Conservation (phyloP, 2,113 vertebrate species). For the Gambusia holbrooki region DNA sequence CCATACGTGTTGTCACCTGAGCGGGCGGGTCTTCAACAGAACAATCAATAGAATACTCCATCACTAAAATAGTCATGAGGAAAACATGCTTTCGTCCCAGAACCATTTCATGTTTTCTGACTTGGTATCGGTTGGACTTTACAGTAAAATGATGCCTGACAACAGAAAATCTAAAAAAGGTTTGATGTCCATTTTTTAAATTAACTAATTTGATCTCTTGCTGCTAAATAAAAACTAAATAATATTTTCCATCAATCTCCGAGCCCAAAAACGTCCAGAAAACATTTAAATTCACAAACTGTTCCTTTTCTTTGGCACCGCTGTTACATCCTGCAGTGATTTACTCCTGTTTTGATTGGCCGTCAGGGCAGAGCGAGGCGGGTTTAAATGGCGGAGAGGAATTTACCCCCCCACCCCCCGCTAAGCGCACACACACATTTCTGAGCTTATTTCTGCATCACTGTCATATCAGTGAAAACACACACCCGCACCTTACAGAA, state of each 20-base stretch:
- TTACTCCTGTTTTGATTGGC: conserved; percentile 71
- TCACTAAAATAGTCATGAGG: too few relatives aligned
- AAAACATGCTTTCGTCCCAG: conserved; percentile 12
- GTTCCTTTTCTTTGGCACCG: conserved; percentile 38
- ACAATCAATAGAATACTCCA: too few relatives aligned
- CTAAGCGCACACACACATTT: conserved; percentile 17
- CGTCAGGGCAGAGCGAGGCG: conserved; percentile 34
- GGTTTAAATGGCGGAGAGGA: conserved; percentile 65
- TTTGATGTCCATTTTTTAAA: not conserved
- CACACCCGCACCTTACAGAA: conserved; percentile 27
- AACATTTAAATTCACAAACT: conserved; percentile 19
- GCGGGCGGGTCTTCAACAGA: too few relatives aligned
- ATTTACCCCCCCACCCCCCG: conserved; percentile 32
- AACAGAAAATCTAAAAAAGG: conserved; percentile 1
- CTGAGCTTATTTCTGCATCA: conserved; percentile 45
- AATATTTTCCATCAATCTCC: conserved; percentile 10
- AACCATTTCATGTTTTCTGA: conserved; percentile 16
- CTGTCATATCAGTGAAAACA: conserved; percentile 35
- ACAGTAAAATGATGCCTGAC: not conserved
- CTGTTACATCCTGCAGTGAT: conserved; percentile 53
- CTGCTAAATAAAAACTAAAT: conserved; percentile 18
- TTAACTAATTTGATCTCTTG: conserved; percentile 7
- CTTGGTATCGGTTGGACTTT: not conserved
- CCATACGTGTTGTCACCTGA: too few relatives aligned
- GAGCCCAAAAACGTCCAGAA: conserved; percentile 3